These are phyloP conservation scores for Cherax destructor DNA, from an alignment of 1,140 invertebrate genomes.

Conservation along the genomic window DNA sequence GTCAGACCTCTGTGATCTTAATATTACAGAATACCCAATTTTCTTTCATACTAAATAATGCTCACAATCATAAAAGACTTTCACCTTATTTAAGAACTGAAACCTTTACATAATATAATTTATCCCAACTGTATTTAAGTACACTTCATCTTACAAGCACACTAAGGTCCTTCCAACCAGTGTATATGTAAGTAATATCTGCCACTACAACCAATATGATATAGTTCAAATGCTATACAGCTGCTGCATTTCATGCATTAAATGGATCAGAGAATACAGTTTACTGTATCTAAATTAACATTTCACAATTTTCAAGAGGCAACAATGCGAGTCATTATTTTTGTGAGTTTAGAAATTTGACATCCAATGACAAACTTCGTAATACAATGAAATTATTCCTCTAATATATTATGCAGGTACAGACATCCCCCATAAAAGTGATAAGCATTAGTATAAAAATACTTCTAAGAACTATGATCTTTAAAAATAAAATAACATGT, in stretches of 20 bases:
- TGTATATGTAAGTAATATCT: constrained; percentile 5
- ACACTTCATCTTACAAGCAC: constrained; percentile 47
- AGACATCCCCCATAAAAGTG: constrained; percentile 5
- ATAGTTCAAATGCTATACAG: background rate
- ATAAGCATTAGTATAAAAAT: constrained; percentile 35
- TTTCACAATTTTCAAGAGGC: background rate
- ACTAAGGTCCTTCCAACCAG: constrained; percentile 30
- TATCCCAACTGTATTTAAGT: constrained; percentile 33
- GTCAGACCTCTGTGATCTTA: background rate
- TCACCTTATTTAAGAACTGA: background rate
- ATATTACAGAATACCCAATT: background rate
- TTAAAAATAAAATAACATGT: constrained; percentile 8
- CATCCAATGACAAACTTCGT: background rate
- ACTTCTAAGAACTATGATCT: constrained; percentile 12
- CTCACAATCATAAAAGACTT: background rate
- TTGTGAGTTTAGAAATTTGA: background rate
- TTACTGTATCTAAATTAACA: background rate
- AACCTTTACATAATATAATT: constrained; percentile 29
- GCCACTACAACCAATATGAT: background rate
- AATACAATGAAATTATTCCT: background rate
- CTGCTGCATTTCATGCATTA: background rate
- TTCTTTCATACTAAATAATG: background rate
- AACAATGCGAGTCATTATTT: background rate
- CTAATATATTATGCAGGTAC: constrained; percentile 32
- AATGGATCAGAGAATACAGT: background rate